phyloP scores from a whole-genome alignment of 2,113 vertebrate genomes.

The Lepisosteus oculatus region DNA sequence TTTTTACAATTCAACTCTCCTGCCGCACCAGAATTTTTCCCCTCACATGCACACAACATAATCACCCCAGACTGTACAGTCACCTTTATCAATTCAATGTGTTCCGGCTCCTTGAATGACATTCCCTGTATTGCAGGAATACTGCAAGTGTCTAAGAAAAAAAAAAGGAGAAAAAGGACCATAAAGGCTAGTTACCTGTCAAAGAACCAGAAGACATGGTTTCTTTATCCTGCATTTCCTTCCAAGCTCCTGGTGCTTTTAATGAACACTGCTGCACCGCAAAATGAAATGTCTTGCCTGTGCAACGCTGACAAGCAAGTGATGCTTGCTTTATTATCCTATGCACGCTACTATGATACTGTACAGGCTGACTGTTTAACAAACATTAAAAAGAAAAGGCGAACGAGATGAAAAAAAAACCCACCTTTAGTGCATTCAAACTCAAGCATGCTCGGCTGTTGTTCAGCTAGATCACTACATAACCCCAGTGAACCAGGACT shows the following conservation, averaged over 20 bases:
- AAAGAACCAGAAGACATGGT: slow-evolving; percentile 33
- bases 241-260: slow-evolving; percentile 24
- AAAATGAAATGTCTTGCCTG: neutral
- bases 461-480: slow-evolving; percentile 26
- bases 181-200: slow-evolving; percentile 27
- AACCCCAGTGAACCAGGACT: slow-evolving; percentile 30
- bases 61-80: no score
- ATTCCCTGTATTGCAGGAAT: neutral
- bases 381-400: neutral
- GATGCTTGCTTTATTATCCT: slow-evolving; percentile 13
- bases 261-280: slow-evolving; percentile 1
- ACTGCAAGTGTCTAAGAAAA: neutral
- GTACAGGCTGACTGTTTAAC: slow-evolving; percentile 2
- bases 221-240: slow-evolving; percentile 19
- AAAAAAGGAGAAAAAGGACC: neutral
- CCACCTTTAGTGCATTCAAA: slow-evolving; percentile 42
- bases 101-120: neutral
- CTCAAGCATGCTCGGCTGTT: slow-evolving; percentile 39
- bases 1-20: neutral
- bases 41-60: neutral
- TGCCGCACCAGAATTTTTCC: neutral
- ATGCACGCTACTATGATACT: neutral
- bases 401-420: slow-evolving; percentile 40
- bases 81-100: neutral
- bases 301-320: slow-evolving; percentile 11